phyloP scores from a whole-genome alignment of 1,140 invertebrate genomes.

The Bombus polaris region DNA sequence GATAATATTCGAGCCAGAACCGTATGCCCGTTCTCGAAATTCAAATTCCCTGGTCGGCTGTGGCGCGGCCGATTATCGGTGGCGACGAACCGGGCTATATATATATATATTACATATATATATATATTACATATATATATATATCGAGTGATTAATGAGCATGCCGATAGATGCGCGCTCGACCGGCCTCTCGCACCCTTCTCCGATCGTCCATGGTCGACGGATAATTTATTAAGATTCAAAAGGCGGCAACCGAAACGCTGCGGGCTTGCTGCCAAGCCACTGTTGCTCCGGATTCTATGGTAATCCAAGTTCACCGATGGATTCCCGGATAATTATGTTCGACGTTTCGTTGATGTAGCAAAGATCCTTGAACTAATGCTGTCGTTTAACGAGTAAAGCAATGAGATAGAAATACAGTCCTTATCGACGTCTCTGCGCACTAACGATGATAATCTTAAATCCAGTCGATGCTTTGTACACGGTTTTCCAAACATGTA shows the following conservation, averaged over 20 bases:
- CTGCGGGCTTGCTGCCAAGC: slow-evolving; percentile 54
- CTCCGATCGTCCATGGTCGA: slow-evolving; percentile 46
- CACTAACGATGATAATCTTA: background rate
- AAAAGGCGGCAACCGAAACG: slow-evolving; percentile 67
- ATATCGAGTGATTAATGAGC: slow-evolving; percentile 75
- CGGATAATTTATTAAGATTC: slow-evolving; percentile 80
- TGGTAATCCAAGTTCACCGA: slow-evolving; percentile 34
- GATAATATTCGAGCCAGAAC: slow-evolving; percentile 61
- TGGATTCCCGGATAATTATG: slow-evolving; percentile 41
- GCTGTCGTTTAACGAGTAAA: background rate
- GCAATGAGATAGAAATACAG: background rate
- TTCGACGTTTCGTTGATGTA: slow-evolving; percentile 21
- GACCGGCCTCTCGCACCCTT: slow-evolving; percentile 26
- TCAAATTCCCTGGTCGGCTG: slow-evolving; percentile 66
- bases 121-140: slow-evolving; percentile 44
- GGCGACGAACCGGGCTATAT: slow-evolving; percentile 34
- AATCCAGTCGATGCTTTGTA: background rate
- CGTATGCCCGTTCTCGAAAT: slow-evolving; percentile 64
- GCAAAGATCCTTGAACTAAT: background rate
- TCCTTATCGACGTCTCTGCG: no score
- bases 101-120: no score
- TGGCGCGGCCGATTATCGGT: slow-evolving; percentile 71
- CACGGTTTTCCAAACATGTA: no score
- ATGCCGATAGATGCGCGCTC: slow-evolving; percentile 69
- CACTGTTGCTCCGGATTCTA: slow-evolving; percentile 45